phyloP scores from a whole-genome alignment of 2,797 vertebrate genomes.

The Cossypha polioptera region DNA sequence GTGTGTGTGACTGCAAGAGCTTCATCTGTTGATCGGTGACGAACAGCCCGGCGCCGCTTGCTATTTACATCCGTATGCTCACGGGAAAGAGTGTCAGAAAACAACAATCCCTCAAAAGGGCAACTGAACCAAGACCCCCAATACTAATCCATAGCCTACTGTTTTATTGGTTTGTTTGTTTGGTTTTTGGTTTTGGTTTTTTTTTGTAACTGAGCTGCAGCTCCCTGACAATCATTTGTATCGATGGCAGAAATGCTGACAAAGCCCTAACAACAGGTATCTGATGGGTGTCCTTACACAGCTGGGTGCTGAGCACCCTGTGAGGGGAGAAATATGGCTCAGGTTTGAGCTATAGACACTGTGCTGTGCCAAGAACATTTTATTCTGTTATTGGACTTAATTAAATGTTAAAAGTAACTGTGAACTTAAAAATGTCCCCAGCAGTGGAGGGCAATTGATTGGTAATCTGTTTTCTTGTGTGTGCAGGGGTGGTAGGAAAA shows the following conservation, averaged over 20 bases:
- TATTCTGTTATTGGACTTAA: conserved; percentile 32
- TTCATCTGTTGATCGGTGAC: background rate
- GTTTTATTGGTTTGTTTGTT: too few relatives aligned
- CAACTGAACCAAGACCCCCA: accelerated
- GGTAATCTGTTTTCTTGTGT: background rate
- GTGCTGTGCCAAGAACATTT: background rate
- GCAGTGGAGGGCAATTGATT: background rate
- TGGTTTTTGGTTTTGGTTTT: too few relatives aligned
- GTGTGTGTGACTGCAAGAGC: background rate
- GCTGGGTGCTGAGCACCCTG: background rate
- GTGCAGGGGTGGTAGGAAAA: background rate
- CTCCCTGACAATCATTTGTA: accelerated
- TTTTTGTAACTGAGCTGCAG: background rate
- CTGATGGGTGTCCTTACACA: accelerated
- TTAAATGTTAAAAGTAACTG: conserved; percentile 33
- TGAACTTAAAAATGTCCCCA: background rate
- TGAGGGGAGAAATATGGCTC: background rate
- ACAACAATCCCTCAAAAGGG: background rate
- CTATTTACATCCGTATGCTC: background rate
- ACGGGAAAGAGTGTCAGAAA: accelerated
- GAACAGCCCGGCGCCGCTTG: accelerated
- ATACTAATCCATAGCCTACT: accelerated
- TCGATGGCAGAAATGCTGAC: background rate
- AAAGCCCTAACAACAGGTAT: background rate
- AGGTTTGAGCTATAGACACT: background rate